Evolutionary conservation across 2,888 invertebrate species (phyloP), one percentile per base, ranked within the genome.

Genomic region (Clitarchus hookeri): DNA sequence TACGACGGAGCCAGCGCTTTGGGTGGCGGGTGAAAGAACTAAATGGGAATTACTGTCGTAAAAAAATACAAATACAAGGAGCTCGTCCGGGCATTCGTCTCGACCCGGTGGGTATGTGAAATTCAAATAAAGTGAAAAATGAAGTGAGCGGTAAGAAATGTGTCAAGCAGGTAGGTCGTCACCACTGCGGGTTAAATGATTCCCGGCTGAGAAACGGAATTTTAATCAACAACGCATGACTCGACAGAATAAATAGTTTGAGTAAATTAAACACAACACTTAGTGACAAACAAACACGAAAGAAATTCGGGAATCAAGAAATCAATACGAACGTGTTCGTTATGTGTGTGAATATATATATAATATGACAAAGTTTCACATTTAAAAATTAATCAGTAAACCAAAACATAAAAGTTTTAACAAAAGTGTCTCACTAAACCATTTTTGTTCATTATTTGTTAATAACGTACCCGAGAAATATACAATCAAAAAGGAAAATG

Each of bases 71-170:
- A 1, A 4, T 8, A 65, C 16, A 65, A 23, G 19, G 2, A 19
- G 11, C 23, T 23, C 65, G 65, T 65, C 65, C 65, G 65, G 0
- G 65, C 65, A 65, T 65, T 65, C 6, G 65, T 65, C 65, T 65
- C 65, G 65, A 65, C 65, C 65, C 65, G 65, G 65, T n/a, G 65
- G 65, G 65, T 23, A n/a, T 65, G 65, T 65, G 65, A 65, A 65
- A 65, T 65, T 65, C 65, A 65, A 65, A 65, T 65, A 65, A 23
- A 65, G 65, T 65, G 19, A 23, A 65, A 36, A 65, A 65, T 23
- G 0, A 65, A 65, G 65, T 65, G 11, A 11, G 23, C 19, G 23
- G 65, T 65, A 65, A 65, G 65, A 65, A 65, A 16, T 65, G 19
- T 65, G 65, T 65, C 65, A 23, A 65, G n/a, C 65, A n/a, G 8